A percentile compares a stretch with the other conserved stretches of the same genome.
phyloP scores from a whole-genome alignment of 2,888 invertebrate species.

The Arctia plantaginis region DNA sequence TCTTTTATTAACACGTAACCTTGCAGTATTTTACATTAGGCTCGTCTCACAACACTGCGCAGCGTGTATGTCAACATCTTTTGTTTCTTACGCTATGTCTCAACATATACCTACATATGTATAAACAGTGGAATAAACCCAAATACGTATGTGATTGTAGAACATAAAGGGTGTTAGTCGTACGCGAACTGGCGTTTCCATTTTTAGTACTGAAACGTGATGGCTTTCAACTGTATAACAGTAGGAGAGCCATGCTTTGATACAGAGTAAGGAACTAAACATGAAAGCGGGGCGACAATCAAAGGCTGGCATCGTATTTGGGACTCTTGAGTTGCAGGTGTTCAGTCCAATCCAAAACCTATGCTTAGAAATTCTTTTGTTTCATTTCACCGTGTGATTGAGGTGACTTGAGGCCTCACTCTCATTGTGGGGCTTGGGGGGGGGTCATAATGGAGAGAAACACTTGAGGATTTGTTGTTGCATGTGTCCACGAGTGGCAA shows the following conservation, averaged over 20 bases:
- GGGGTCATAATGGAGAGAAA: background rate
- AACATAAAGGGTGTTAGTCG: background rate
- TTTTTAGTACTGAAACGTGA: background rate
- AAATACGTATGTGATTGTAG: background rate
- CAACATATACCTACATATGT: background rate
- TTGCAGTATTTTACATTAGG: constrained; percentile 21
- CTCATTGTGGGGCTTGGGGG: background rate
- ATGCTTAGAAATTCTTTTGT: too few relatives aligned
- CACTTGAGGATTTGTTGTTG: background rate
- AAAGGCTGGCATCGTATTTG: too few relatives aligned
- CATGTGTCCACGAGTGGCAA: background rate
- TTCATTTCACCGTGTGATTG: too few relatives aligned
- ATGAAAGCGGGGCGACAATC: too few relatives aligned
- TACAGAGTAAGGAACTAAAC: too few relatives aligned
- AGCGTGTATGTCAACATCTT: background rate
- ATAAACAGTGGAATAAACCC: too few relatives aligned
- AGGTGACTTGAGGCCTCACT: background rate
- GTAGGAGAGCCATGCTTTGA: background rate
- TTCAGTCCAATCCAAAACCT: too few relatives aligned
- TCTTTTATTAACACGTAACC: constrained; percentile 33
- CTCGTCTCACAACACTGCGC: background rate
- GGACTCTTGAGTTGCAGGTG: too few relatives aligned
- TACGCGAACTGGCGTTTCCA: too few relatives aligned
- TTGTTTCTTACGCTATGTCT: background rate
- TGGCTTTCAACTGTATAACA: background rate